Evolutionary conservation across 2,888 invertebrate species (phyloP), one percentile per base, ranked within the genome.

Genomic region (Xylocampa areola): DNA sequence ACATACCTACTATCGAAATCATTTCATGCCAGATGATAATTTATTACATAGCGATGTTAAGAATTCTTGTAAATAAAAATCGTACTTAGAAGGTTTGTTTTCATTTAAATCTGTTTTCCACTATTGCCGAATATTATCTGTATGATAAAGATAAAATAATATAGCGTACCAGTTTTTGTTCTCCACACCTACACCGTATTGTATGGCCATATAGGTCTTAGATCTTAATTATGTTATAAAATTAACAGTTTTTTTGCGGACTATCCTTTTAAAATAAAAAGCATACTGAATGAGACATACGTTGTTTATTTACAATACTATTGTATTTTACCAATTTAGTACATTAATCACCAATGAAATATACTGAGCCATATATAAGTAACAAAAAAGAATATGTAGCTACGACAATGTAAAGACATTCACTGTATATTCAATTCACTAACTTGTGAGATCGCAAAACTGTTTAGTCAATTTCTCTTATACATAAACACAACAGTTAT

Each of bases 11-110:
- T 51, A 60, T 51, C 19, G 41, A 8, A 45, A 30, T 48, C 19
- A 44, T 62, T 73, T 41, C 51, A 59, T 54, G 70, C 65, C 61
- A 54, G 68, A 68, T 51, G 33, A 59, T 58, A 58, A 50, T 57
- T 57, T 61, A 60, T 41, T 33, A 35, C 33, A 40, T 71, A 69
- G 53, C 40, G 44, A 52, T 64, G 17, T 69, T 63, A 75, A 67
- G 54, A 53, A 61, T 23, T 52, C 57, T 77, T 86, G 86, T 89
- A 87, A 87, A 87, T 88, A 88, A 88, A 88, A 81, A 57, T 82
- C 81, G 87, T 90, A 89, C 89, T 88, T 89, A 88, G 87, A 81
- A 68, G 41, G n/a, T 57, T 69, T 45, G 69, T 79, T 80, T 70
- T 54, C 53, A 45, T 64, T 27, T 5, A 6, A 4, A 7, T 4